Evolutionary conservation across 2,113 vertebrate species (phyloP), one percentile per base, ranked within the genome.

Genomic region (Nestor notabilis): DNA sequence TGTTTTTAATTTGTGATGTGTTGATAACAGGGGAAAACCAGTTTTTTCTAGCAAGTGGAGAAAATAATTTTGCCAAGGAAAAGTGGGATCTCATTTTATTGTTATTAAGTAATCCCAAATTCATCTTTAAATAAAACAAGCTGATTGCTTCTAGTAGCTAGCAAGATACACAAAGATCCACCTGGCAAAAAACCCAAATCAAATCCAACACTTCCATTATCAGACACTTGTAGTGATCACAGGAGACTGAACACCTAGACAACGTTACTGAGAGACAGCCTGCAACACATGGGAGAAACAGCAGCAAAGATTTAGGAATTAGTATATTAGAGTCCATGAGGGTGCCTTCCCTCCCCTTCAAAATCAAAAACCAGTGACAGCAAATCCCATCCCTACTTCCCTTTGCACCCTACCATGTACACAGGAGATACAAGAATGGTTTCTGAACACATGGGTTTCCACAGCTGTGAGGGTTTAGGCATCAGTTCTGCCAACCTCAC

Each of bases 391-490:
- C 61, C 46, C 64, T 23, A 5, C 25, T 70, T 15, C 25, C 16
- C 10, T 61, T 61, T 21, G 12, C 46, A 27, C 10, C 5, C 24
- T 71, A 27, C 35, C 1, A 0, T 0, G 10, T 7, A 23, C 46
- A 81, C 12, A 29, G 49, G 44, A 86, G 31, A 61, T 0, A 15
- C 2, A 37, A 65, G 20, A 43, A 60, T 33, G 1, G 0, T 9
- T 89, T 70, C 72, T 66, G 55, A 92, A 37, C 0, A 0, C 0
- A 1, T 1, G 29, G 50, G 27, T 33, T 89, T 55, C 21, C 4
- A 4, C 25, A 71, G 46, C 3, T 21, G 5, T 1, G 46, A 71
- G 60, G 25, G 58, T 75, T 63, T 20, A 69, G 49, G 58, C 25
- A 58, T 5, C 52, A 69, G 13, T 43, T 60, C 72, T 68, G 80